Conservation (phyloP, 2,113 vertebrate genomes). For the Mustela nigripes region DNA sequence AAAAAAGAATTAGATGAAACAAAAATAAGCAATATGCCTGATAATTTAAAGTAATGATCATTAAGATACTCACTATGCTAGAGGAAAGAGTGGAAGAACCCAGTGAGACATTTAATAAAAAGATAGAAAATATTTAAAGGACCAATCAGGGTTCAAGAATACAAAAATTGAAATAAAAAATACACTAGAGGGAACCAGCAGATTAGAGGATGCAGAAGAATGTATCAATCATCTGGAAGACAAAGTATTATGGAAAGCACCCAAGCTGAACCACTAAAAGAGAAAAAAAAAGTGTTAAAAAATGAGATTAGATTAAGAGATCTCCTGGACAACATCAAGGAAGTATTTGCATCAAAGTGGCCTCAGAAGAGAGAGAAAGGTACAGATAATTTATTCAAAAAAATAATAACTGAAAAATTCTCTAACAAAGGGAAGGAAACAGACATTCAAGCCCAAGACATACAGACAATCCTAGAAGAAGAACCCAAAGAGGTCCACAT, state of each 20-base stretch:
- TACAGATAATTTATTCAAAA: not conserved
- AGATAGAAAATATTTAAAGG: not conserved
- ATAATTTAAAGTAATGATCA: not conserved
- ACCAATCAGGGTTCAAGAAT: not conserved
- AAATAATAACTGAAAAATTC: not conserved
- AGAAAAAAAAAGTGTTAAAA: not conserved
- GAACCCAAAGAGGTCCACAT: not conserved
- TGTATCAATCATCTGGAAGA: not conserved
- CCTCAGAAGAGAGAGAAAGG: not conserved
- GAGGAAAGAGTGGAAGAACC: not conserved
- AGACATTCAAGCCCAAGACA: not conserved
- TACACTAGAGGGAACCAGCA: not conserved
- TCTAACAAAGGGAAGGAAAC: not conserved
- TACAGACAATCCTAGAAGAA: not conserved
- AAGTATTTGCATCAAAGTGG: not conserved
- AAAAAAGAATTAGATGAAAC: not conserved
- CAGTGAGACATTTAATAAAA: not conserved
- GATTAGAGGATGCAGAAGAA: not conserved
- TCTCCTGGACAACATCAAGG: not conserved
- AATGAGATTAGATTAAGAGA: not conserved
- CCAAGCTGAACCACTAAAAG: not conserved
- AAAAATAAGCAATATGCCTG: not conserved
- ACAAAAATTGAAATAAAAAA: not conserved
- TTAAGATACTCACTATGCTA: not conserved
- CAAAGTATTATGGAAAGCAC: not conserved